Evolutionary conservation across 2,888 invertebrate genomes (phyloP).

Genomic region (Scaptomyza flava): DNA sequence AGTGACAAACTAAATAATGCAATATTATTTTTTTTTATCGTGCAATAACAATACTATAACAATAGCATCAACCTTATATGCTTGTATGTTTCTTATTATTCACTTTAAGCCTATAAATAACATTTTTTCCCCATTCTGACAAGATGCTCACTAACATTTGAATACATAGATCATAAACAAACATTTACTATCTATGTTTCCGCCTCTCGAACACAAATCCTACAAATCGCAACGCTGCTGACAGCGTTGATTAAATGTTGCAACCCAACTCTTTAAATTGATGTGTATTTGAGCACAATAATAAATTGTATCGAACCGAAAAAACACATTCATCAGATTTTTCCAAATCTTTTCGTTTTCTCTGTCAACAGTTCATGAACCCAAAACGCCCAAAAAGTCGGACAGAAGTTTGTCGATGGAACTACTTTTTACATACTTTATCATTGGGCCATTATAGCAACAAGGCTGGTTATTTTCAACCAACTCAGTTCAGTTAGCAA

Average conservation of each 20-base stretch:
- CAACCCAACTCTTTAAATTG: conserved; percentile 8
- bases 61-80: no score
- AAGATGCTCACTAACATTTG: background rate
- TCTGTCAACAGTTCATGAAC: conserved; percentile 54
- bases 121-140: background rate
- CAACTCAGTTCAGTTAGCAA: conserved; percentile 31
- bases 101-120: background rate
- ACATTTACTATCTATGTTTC: background rate
- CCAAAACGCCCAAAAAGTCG: background rate
- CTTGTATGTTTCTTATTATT: background rate
- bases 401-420: conserved; percentile 26
- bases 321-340: conserved; percentile 28
- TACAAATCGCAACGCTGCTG: background rate
- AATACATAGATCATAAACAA: background rate
- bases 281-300: background rate
- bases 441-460: conserved; percentile 51
- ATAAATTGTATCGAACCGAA: conserved; percentile 20
- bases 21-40: no score
- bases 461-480: conserved; percentile 19
- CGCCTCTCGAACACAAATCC: background rate
- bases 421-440: conserved; percentile 24
- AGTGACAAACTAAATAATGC: no score
- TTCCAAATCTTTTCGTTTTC: conserved; percentile 14
- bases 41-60: no score
- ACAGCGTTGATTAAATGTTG: conserved; percentile 16